Evolutionary conservation across 1,140 invertebrate genomes (phyloP).

Genomic region (Acromyrmex heyeri): DNA sequence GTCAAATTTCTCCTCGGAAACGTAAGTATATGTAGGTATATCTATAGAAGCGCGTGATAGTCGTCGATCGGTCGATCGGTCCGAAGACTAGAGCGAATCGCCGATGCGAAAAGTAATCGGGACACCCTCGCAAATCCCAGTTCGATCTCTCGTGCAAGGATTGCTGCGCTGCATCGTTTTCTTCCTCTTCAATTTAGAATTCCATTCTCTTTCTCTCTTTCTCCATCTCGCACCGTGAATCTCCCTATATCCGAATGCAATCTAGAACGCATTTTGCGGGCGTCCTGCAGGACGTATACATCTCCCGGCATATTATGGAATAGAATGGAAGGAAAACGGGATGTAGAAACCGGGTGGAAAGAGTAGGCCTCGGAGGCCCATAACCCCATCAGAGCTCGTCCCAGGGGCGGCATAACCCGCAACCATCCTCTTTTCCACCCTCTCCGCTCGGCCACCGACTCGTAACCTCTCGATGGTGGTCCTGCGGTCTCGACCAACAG

Average conservation of each 20-base stretch:
- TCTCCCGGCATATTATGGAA: conserved; percentile 85
- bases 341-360: conserved; percentile 82
- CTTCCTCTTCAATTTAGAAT: conserved; percentile 6
- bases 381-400: conserved; percentile 86
- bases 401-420: conserved; percentile 83
- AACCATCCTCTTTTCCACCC: conserved; percentile 52
- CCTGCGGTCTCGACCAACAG: conserved; percentile 74
- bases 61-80: conserved; percentile 62
- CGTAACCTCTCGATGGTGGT: conserved; percentile 74
- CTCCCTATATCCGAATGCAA: conserved; percentile 82
- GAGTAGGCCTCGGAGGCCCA: conserved; percentile 86
- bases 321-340: conserved; percentile 85
- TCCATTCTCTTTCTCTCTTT: background rate
- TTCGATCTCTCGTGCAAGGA: conserved; percentile 80
- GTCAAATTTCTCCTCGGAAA: conserved; percentile 62
- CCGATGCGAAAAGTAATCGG: conserved; percentile 81
- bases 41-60: conserved; percentile 36
- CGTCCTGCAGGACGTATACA: conserved; percentile 83
- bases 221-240: conserved; percentile 70
- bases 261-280: conserved; percentile 84
- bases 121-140: conserved; percentile 81
- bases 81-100: conserved; percentile 67
- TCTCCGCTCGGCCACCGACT: conserved; percentile 59
- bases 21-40: conserved; percentile 16
- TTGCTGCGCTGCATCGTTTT: conserved; percentile 53